Conservation (phyloP, 1,140 invertebrate species). For the Bombus confusus region DNA sequence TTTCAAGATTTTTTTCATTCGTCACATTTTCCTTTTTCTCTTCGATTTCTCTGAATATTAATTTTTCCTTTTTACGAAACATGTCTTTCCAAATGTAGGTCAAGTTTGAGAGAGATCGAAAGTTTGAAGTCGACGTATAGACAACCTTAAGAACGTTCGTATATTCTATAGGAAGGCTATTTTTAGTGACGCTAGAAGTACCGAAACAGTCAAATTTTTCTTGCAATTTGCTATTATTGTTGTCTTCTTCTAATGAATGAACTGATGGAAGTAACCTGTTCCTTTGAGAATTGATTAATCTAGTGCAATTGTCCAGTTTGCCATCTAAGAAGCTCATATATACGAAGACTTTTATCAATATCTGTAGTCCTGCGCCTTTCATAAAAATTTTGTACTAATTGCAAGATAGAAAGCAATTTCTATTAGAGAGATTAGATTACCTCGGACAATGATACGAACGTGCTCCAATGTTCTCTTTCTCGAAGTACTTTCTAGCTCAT, state of each 20-base stretch:
- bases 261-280: no score
- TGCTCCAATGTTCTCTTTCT: not conserved
- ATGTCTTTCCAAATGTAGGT: not conserved
- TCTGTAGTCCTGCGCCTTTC: not conserved
- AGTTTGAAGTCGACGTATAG: no score
- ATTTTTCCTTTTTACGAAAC: not conserved
- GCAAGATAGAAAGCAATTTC: not conserved
- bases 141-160: no score
- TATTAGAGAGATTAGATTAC: not conserved
- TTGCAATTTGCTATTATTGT: no score
- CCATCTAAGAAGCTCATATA: not conserved
- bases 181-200: no score
- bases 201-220: no score
- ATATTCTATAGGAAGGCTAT: no score
- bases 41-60: not conserved
- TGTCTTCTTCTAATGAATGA: no score
- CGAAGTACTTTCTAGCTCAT: not conserved
- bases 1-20: not conserved
- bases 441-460: not conserved
- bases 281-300: not conserved
- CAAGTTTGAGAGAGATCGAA: no score
- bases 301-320: not conserved
- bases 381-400: not conserved
- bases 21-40: not conserved
- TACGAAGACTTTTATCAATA: not conserved